Percentiles rank a stretch among this genome's conserved stretches.
Conservation (phyloP, 1,140 invertebrate genomes). For the Hypsibius dujardini region DNA sequence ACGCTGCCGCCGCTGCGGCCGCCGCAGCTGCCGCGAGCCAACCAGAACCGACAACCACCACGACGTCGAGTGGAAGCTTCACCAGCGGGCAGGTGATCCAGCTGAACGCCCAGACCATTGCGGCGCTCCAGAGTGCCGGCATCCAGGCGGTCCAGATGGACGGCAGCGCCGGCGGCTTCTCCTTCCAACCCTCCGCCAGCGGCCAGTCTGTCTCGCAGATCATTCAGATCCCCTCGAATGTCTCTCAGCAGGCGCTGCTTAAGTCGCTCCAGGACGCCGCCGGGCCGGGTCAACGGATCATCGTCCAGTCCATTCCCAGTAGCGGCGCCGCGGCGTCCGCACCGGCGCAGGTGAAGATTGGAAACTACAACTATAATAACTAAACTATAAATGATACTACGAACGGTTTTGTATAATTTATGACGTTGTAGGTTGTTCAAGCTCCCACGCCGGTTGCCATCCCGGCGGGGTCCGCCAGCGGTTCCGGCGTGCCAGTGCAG, state of each 20-base stretch:
- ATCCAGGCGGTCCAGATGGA: neutral
- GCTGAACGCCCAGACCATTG: neutral
- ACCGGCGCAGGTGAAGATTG: neutral
- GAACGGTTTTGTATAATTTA: neutral
- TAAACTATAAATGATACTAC: too few species aligned
- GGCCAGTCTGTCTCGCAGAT: neutral
- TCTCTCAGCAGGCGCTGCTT: neutral
- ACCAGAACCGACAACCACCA: neutral
- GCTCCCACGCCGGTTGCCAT: neutral
- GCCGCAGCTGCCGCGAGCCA: too few species aligned
- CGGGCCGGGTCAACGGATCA: neutral
- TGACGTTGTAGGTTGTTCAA: slow-evolving; percentile 8
- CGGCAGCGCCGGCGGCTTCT: neutral
- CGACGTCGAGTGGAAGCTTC: neutral
- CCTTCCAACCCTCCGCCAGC: neutral
- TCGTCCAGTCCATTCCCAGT: neutral
- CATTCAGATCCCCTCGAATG: neutral
- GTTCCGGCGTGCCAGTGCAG: slow-evolving; percentile 56
- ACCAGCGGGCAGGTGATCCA: neutral
- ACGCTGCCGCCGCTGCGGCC: too few species aligned
- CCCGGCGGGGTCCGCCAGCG: neutral
- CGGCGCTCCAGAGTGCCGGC: slow-evolving; percentile 3
- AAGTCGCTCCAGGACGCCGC: neutral
- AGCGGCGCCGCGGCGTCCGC: neutral
- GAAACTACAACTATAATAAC: too few species aligned